phyloP scores from a whole-genome alignment of 2,113 vertebrate species.

The Setophaga coronata region DNA sequence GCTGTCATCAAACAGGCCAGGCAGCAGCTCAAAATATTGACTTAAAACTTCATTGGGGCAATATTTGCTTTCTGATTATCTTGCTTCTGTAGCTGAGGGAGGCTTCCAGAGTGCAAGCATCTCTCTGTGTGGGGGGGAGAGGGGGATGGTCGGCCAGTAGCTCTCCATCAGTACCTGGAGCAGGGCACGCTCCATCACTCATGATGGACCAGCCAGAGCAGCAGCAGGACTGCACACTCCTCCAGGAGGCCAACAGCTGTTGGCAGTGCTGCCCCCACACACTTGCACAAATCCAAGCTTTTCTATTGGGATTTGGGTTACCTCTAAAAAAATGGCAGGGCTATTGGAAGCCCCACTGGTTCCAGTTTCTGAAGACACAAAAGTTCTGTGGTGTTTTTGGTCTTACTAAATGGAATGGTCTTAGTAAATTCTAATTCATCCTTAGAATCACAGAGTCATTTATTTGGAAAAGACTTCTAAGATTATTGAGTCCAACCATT shows the following conservation, averaged over 20 bases:
- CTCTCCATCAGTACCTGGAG: not conserved
- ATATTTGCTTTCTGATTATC: conserved; percentile 33
- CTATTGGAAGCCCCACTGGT: not conserved
- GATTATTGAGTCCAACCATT: not conserved
- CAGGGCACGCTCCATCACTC: not conserved
- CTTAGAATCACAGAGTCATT: not conserved
- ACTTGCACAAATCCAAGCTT: not conserved
- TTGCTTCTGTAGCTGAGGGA: not conserved
- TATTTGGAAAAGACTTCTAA: not conserved
- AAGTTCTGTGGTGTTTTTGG: not conserved
- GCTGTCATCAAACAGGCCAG: not conserved
- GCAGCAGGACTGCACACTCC: not conserved
- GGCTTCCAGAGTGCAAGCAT: not conserved
- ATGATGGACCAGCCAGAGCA: not conserved
- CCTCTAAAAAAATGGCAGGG: not conserved
- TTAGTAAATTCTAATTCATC: not conserved
- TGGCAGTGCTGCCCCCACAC: not conserved
- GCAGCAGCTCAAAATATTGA: conserved; percentile 37
- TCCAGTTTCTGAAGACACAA: not conserved
- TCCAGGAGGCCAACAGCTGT: not conserved
- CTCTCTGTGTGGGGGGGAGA: not conserved
- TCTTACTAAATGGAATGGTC: not conserved
- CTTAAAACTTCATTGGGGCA: not conserved
- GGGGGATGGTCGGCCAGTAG: not conserved
- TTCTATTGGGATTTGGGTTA: not conserved